Conservation (phyloP, 2,888 invertebrate genomes). For the Coelogynopora nodosa region DNA sequence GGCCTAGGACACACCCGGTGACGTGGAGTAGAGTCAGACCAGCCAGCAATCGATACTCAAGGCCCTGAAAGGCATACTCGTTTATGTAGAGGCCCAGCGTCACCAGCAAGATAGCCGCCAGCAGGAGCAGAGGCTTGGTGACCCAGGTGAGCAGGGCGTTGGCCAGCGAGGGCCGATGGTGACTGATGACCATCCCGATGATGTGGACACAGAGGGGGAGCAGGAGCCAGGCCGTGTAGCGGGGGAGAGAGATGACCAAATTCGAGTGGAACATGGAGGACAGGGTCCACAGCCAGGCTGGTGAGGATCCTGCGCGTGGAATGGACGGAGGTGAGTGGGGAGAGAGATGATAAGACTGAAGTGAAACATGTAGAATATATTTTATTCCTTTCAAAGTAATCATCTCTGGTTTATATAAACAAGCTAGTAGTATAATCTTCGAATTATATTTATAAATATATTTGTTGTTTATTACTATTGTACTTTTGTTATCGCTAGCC, state of each 20-base stretch:
- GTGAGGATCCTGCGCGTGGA: too few species aligned
- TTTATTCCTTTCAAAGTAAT: too few species aligned
- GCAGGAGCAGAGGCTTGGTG: slow-evolving; percentile 16
- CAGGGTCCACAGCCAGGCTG: too few species aligned
- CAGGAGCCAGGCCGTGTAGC: not conserved
- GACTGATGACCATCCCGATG: not conserved
- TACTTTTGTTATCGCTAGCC: too few species aligned
- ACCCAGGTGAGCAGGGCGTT: slow-evolving; percentile 5
- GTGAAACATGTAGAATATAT: too few species aligned
- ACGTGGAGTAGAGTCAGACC: not conserved
- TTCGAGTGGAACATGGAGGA: not conserved
- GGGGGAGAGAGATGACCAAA: not conserved
- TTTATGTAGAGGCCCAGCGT: slow-evolving; percentile 12
- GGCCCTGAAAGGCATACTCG: not conserved
- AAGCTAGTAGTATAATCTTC: too few species aligned
- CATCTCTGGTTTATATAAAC: too few species aligned
- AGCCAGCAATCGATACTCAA: not conserved
- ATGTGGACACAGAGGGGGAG: not conserved
- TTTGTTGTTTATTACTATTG: too few species aligned
- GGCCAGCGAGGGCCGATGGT: not conserved
- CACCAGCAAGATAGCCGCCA: not conserved
- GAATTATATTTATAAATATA: too few species aligned
- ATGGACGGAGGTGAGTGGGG: too few species aligned
- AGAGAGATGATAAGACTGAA: too few species aligned
- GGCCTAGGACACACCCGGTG: not conserved